Percentiles rank a stretch among this genome's conserved stretches.
Evolutionary conservation across 2,797 vertebrate species (phyloP).

Genomic region (Phylloscopus collybita): DNA sequence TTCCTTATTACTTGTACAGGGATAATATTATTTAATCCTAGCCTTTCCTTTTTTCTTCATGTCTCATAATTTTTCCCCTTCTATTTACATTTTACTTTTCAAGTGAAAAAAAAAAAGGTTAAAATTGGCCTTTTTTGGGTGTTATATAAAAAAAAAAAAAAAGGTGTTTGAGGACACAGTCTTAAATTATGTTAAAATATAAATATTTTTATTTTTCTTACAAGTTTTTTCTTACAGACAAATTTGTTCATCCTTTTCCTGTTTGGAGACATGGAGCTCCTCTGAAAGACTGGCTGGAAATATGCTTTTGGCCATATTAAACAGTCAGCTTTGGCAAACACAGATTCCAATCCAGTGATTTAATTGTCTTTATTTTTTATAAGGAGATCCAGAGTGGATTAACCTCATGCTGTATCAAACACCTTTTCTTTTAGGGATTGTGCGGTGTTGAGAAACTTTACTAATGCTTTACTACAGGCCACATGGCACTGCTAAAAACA

Average conservation of each 20-base stretch:
- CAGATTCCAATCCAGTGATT: slow-evolving; percentile 50
- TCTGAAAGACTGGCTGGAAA: slow-evolving; percentile 22
- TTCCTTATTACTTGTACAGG: not conserved
- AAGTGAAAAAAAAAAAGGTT: not conserved
- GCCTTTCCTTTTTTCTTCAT: not conserved
- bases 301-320: not conserved
- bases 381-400: not conserved
- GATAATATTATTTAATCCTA: not conserved
- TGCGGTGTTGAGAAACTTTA: not conserved
- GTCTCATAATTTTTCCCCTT: rapidly evolving
- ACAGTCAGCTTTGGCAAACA: slow-evolving; percentile 7
- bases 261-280: not conserved
- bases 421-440: not conserved
- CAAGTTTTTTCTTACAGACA: slow-evolving; percentile 21
- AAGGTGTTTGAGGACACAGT: not conserved
- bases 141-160: not conserved
- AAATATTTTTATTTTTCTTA: slow-evolving; percentile 18
- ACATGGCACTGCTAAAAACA: not conserved
- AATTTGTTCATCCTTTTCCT: slow-evolving; percentile 39
- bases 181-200: not conserved
- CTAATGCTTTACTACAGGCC: not conserved
- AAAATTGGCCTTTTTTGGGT: not conserved
- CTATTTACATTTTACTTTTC: not conserved
- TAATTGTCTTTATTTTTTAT: not conserved
- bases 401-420: not conserved